Evolutionary conservation across 2,888 invertebrate genomes (phyloP), one percentile per base, ranked within the genome.

Genomic region (Hemistola chrysoprasaria): DNA sequence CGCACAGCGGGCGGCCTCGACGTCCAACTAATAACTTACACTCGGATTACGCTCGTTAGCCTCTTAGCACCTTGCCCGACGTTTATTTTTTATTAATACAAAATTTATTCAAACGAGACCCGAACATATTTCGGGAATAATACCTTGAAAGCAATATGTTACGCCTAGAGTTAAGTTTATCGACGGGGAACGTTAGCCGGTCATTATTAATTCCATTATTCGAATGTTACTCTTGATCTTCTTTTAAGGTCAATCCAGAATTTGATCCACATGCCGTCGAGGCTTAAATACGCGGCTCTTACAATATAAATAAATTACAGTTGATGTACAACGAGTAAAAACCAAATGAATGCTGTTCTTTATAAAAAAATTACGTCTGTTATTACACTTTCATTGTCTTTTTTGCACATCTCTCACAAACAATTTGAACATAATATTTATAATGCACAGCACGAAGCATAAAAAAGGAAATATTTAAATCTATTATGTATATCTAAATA

Each of bases 1-100:
- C 58, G 73, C 86, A 50, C 87, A 85, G 85, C 86, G 61, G 83
- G 87, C 63, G 78, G 71, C 71, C 71, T 51, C 53, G 53, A 71
- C 68, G 64, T 55, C 63, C 76, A 69, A 70, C 84, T 84, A 83
- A 85, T 85, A 86, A 84, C 81, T 86, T 86, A 87, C 83, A 82
- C 77, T 78, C 71, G 78, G 85, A 86, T 86, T 86, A 86, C 78
- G 76, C 86, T 86, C 86, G 85, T 86, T 86, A 87, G 81, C 72
- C 81, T 84, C 85, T 86, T 86, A 81, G 83, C 87, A 85, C 86
- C 87, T 86, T 85, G 70, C 62, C 70, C 70, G 72, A 77, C 78
- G 71, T 79, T 83, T 78, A 76, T 76, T 80, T 84, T 80, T 83
- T 83, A 79, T 82, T 79, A 80, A 82, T 78, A 83, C 59, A 76